Percentiles rank a stretch among this genome's conserved stretches.
phyloP scores from a whole-genome alignment of 2,113 vertebrate species.

The Urocynchramus pylzowi region DNA sequence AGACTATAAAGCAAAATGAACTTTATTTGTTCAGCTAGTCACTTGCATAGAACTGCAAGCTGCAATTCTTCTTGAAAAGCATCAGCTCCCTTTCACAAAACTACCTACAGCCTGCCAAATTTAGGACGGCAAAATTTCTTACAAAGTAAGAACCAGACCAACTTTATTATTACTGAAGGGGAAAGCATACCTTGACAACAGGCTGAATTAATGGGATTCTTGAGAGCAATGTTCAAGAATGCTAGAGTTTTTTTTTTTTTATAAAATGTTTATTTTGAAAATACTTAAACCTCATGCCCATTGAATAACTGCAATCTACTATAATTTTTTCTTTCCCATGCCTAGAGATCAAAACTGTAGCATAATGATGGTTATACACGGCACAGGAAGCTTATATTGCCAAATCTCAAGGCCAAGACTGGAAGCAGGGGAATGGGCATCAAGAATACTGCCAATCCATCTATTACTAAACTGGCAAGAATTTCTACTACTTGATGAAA shows the following conservation, averaged over 20 bases:
- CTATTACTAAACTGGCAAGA: constrained; percentile 40
- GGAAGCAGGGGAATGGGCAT: background rate
- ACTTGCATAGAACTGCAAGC: background rate
- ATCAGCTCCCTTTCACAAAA: background rate
- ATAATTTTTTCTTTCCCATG: background rate
- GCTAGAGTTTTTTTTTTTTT: background rate
- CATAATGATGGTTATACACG: background rate
- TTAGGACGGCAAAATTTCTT: background rate
- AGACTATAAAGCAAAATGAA: background rate
- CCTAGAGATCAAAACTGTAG: background rate
- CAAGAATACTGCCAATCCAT: constrained; percentile 12
- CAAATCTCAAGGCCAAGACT: background rate
- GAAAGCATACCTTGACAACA: background rate
- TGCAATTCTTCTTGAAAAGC: background rate
- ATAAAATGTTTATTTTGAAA: background rate
- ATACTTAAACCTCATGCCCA: background rate
- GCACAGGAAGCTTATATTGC: background rate
- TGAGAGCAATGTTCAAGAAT: rapidly evolving
- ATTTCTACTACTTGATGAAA: constrained; percentile 24
- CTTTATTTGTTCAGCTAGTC: background rate
- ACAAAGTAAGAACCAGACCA: background rate
- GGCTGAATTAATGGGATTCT: background rate
- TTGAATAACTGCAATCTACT: background rate
- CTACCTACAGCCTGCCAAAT: background rate
- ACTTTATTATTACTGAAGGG: background rate